Conservation (phyloP, 2,113 vertebrate species). For the Isurus oxyrinchus region DNA sequence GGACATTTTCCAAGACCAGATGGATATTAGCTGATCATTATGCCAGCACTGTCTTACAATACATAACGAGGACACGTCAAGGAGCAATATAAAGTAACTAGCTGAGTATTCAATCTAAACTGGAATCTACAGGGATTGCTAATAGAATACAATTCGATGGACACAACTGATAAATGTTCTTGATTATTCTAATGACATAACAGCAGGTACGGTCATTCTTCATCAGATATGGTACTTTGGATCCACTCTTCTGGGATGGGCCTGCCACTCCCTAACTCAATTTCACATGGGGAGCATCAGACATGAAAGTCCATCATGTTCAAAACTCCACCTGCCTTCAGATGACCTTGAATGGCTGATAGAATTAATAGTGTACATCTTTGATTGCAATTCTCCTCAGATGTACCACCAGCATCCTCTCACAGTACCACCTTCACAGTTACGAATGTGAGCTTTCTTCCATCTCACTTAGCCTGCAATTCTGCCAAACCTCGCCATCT, state of each 20-base stretch:
- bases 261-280: background rate
- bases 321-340: background rate
- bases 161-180: background rate
- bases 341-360: background rate
- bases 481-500: background rate
- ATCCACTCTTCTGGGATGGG: background rate
- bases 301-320: slow-evolving; percentile 5
- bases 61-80: background rate
- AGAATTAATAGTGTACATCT: background rate
- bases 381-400: background rate
- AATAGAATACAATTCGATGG: background rate
- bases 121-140: background rate
- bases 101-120: background rate
- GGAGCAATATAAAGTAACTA: background rate
- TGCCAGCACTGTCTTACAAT: background rate
- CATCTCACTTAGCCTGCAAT: background rate
- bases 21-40: background rate
- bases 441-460: background rate
- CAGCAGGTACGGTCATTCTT: background rate
- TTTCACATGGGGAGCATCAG: background rate
- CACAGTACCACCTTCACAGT: background rate
- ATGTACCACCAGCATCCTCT: slow-evolving; percentile 1
- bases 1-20: background rate
- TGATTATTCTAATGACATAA: slow-evolving; percentile 17
- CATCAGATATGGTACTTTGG: slow-evolving; percentile 13